Evolutionary conservation across 2,797 vertebrate genomes (phyloP), one percentile per base, ranked within the genome.

Genomic region (Sarcoramphus papa): DNA sequence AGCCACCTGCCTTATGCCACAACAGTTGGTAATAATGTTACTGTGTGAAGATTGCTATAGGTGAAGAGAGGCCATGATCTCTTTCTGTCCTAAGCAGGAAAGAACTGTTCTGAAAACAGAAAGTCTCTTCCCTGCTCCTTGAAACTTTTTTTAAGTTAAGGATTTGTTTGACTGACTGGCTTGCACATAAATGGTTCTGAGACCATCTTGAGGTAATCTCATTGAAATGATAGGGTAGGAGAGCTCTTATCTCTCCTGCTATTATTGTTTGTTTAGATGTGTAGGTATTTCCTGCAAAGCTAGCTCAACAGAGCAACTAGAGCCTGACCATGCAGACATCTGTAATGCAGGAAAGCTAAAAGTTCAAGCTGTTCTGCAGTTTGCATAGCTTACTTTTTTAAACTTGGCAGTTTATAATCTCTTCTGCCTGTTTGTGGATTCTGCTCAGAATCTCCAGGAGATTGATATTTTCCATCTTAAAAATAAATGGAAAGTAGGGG

Each of bases 301-400:
- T 85, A 57, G 70, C 50, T 94, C 57, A 50, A 67, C 40, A 84
- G 45, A 89, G 31, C 74, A 60, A 33, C 45, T 53, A 72, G 41
- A 84, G 48, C 48, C 83, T 84, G 45, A 62, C 78, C 3, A 13
- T 12, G 18, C 15, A 68, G 70, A 69, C 37, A 73, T 77, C 64
- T 90, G 51, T 65, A 77, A 65, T 41, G 22, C 47, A 84, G 53
- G 67, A 93, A 88, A 73, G 45, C n/a, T 72, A 59, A 75, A 88
- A 95, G 88, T 78, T 90, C 91, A 96, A 92, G 88, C 51, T 63
- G 67, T 92, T 95, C 75, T 92, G 40, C 64, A 69, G 51, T 75
- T 86, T 70, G 60, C 45, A 27, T 18, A 86, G 78, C 82, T 95
- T 77, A 90, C 48, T 87, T 35, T 90, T 67, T 77, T 53, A 86